Evolutionary conservation across 2,888 invertebrate species (phyloP), one percentile per base, ranked within the genome.

Genomic region (Prostheceraeus crozeri): DNA sequence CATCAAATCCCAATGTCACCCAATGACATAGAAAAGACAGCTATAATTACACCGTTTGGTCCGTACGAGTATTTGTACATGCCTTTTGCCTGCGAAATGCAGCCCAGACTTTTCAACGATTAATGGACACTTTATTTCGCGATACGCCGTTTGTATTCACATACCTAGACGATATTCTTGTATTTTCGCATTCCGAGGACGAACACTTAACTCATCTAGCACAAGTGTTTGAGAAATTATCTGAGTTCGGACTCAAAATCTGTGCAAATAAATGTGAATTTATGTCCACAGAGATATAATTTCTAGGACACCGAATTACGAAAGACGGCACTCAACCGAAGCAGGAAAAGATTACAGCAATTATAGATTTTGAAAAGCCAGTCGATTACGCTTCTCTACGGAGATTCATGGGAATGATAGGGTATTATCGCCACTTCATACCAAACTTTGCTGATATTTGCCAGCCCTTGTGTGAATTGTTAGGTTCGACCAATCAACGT

Each of bases 11-110:
- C 56, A 3, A 55, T 56, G n/a, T 16, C 19, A 4, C 52, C 46
- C 11, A 54, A 48, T 11, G 56, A 56, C n/a, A 27, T 56, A 4
- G 2, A 3, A 3, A 56, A 56, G 54, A 56, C 55, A n/a, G 56
- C 56, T 4, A 56, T 56, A 10, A 56, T 54, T 25, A 56, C 56
- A 16, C 56, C 56, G 27, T 53, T 53, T 27, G 53, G 53, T 4
- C 25, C 31, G 6, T 63, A 57, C 21, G 53, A 61, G 23, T 62
- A 51, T 3, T 35, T 46, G 1, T 40, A 19, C 30, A 59, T 63
- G 54, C 35, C 1, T 56, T 23, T 51, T 52, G 56, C 16, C 55
- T 56, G 10, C 46, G 54, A 8, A 56, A 56, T 19, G 35, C 36
- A 19, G 56, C 56, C 3, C 54, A 56, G 52, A 54, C 55, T 23